Evolutionary conservation across 2,888 invertebrate species (phyloP).

Genomic region (Melanophora roralis): DNA sequence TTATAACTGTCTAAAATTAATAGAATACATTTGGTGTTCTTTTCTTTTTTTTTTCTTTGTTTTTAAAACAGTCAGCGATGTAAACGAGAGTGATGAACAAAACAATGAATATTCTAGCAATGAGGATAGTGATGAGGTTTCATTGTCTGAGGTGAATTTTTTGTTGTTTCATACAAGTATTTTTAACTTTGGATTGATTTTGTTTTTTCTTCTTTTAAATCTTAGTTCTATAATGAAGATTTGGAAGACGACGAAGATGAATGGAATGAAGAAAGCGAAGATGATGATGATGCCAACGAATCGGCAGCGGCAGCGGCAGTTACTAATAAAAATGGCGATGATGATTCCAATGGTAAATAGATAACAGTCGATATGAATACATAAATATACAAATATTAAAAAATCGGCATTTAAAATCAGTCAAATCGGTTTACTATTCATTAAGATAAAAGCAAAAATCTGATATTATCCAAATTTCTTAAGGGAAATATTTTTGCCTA

Average conservation of each 20-base stretch:
- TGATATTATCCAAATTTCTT: no score
- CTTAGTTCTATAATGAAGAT: conserved; percentile 78
- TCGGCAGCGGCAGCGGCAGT: conserved; percentile 77
- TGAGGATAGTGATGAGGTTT: conserved; percentile 79
- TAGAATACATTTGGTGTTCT: conserved; percentile 67
- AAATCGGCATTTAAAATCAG: no score
- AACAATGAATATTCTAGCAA: conserved; percentile 79
- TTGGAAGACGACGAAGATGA: conserved; percentile 82
- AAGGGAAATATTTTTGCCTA: no score
- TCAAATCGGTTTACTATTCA: no score
- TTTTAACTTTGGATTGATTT: not conserved
- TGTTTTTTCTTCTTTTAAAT: not conserved
- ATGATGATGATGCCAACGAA: conserved; percentile 78
- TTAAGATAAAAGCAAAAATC: no score
- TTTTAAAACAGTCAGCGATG: conserved; percentile 62
- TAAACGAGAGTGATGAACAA: conserved; percentile 63
- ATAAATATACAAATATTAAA: no score
- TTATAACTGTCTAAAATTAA: conserved; percentile 65
- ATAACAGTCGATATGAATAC: no score
- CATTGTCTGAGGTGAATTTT: conserved; percentile 72
- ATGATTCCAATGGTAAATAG: no score
- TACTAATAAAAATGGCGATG: conserved; percentile 74
- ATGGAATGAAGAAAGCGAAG: conserved; percentile 81
- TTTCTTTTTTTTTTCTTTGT: conserved; percentile 66
- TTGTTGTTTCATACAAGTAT: not conserved